These are phyloP conservation scores for Eulacestoma nigropectus DNA, from an alignment of 2,113 vertebrate genomes.

Conservation along the genomic window DNA sequence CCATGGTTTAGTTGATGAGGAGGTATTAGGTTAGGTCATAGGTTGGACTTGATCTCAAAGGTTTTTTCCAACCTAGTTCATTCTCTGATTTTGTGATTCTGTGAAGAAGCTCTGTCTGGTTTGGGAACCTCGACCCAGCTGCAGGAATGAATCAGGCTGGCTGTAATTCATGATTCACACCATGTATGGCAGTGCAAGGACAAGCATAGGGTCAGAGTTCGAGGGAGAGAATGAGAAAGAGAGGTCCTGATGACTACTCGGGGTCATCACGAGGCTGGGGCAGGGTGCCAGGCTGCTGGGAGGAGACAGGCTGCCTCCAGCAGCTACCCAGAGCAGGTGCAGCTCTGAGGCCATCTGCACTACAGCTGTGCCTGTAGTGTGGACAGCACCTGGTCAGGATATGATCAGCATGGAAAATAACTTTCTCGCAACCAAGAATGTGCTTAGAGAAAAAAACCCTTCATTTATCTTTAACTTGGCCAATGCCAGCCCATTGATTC, in stretches of 20 bases:
- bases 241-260: fast-evolving
- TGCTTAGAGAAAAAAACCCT: neutral
- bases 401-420: neutral
- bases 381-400: neutral
- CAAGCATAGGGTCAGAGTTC: neutral
- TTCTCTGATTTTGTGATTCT: neutral
- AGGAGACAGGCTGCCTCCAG: neutral
- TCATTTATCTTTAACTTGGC: neutral
- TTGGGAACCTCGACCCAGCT: fast-evolving
- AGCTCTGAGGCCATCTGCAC: neutral
- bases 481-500: neutral
- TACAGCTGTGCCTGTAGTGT: neutral
- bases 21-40: neutral
- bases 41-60: neutral
- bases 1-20: neutral
- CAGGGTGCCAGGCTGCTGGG: neutral
- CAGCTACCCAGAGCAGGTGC: neutral
- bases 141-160: neutral
- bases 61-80: neutral
- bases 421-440: neutral
- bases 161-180: neutral
- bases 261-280: neutral
- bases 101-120: neutral
- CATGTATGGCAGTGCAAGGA: neutral
- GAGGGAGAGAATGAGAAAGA: neutral